These are phyloP conservation scores for Sternarchorhynchus goeldii DNA, from an alignment of 2,797 vertebrate genomes.

Conservation along the genomic window DNA sequence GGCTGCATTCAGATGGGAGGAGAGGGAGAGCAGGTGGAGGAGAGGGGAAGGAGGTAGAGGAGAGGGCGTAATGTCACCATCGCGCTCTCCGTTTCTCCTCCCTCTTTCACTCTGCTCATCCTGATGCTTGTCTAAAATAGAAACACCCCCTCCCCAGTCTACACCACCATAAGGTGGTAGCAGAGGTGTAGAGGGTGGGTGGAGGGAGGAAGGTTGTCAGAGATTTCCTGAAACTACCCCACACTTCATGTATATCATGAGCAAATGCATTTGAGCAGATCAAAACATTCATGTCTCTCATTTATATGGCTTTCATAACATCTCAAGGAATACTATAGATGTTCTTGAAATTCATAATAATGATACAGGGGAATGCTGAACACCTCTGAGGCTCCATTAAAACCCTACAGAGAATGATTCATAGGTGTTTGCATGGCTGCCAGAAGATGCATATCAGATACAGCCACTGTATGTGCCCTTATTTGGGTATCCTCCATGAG, in stretches of 20 bases:
- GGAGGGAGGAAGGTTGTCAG: background rate
- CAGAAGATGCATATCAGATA: constrained; percentile 36
- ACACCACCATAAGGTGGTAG: constrained; percentile 1
- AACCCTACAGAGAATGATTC: constrained; percentile 51
- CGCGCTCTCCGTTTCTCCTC: background rate
- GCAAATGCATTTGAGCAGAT: constrained; percentile 6
- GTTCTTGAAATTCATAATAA: constrained; percentile 37
- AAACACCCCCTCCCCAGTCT: constrained; percentile 7
- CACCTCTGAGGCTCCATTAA: constrained; percentile 47
- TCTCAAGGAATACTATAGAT: constrained; percentile 25
- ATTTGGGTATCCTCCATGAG: background rate
- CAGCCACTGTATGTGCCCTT: constrained; percentile 30
- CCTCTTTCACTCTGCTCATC: constrained; percentile 18
- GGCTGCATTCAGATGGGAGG: constrained; percentile 15
- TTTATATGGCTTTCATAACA: constrained; percentile 29
- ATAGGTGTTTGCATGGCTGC: constrained; percentile 32
- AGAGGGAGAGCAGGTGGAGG: constrained; percentile 37
- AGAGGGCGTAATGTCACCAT: constrained; percentile 34
- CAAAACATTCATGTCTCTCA: constrained; percentile 5
- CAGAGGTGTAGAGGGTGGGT: background rate
- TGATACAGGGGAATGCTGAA: constrained; percentile 35
- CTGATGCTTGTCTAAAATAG: constrained; percentile 36
- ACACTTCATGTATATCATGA: background rate
- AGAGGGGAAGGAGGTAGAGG: constrained; percentile 43
- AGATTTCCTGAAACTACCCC: background rate